These are phyloP conservation scores for Piprites chloris DNA, from an alignment of 2,113 vertebrate species.

Conservation along the genomic window DNA sequence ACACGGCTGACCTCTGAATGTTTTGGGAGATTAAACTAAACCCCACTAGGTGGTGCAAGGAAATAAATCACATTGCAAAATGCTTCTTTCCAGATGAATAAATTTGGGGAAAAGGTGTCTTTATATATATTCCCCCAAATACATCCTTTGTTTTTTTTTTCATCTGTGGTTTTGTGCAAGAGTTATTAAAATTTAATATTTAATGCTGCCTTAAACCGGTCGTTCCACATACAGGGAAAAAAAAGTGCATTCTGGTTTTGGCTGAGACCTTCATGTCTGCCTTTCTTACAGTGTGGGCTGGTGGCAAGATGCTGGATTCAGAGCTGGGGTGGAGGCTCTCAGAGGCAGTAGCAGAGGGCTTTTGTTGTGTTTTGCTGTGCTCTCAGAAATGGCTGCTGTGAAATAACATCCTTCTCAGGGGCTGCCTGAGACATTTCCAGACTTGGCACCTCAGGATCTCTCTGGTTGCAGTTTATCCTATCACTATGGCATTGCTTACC, in stretches of 20 bases:
- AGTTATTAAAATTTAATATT: neutral
- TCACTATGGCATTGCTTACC: neutral
- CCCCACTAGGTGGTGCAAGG: slow-evolving; percentile 58
- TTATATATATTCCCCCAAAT: neutral
- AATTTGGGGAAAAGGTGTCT: neutral
- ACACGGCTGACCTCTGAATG: neutral
- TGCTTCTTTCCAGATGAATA: neutral
- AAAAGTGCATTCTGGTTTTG: neutral
- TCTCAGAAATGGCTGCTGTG: neutral
- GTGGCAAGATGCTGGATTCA: neutral
- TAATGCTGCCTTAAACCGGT: neutral
- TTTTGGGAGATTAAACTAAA: neutral
- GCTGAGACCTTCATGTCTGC: neutral
- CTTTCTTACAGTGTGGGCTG: neutral
- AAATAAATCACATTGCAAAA: slow-evolving; percentile 35
- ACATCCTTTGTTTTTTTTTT: neutral
- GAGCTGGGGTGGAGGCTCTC: neutral
- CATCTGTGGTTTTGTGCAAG: neutral
- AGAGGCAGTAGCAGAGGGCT: neutral
- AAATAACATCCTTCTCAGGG: neutral
- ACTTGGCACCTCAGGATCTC: neutral
- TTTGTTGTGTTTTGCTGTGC: neutral
- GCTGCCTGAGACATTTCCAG: neutral
- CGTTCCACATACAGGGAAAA: neutral
- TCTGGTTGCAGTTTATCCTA: neutral